phyloP scores from a whole-genome alignment of 2,888 invertebrate genomes.

The Epiblema foenella region DNA sequence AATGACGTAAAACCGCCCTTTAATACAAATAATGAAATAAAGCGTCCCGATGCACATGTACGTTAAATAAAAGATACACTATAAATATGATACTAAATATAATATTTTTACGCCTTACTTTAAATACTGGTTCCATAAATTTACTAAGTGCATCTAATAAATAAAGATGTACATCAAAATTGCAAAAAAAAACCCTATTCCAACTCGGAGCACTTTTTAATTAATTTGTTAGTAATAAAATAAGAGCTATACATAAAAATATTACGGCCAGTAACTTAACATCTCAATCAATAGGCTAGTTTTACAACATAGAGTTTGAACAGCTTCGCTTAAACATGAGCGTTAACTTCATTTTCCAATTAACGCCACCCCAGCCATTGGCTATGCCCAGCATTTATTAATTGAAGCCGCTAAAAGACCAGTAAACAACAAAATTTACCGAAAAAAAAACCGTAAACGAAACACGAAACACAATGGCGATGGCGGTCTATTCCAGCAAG shows the following conservation, averaged over 20 bases:
- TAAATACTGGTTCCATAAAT: not conserved
- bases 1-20: conserved; percentile 72
- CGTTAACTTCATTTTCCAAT: conserved; percentile 11
- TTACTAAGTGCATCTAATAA: no score
- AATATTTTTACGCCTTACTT: not conserved
- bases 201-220: no score
- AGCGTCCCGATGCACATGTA: conserved; percentile 57
- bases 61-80: conserved; percentile 43
- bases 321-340: not conserved
- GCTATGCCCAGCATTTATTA: conserved; percentile 32
- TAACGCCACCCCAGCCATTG: conserved; percentile 22
- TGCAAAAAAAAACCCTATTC: not conserved
- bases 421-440: conserved; percentile 53
- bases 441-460: conserved; percentile 52
- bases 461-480: conserved; percentile 58
- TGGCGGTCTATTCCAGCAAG: conserved; percentile 58
- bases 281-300: not conserved
- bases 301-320: no score
- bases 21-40: conserved; percentile 74
- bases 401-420: conserved; percentile 43
- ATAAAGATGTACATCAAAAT: not conserved
- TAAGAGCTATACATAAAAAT: not conserved
- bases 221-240: not conserved
- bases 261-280: not conserved
- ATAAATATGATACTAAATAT: conserved; percentile 6